Conservation (phyloP, 2,888 invertebrate species). For the Drosophila mettleri region DNA sequence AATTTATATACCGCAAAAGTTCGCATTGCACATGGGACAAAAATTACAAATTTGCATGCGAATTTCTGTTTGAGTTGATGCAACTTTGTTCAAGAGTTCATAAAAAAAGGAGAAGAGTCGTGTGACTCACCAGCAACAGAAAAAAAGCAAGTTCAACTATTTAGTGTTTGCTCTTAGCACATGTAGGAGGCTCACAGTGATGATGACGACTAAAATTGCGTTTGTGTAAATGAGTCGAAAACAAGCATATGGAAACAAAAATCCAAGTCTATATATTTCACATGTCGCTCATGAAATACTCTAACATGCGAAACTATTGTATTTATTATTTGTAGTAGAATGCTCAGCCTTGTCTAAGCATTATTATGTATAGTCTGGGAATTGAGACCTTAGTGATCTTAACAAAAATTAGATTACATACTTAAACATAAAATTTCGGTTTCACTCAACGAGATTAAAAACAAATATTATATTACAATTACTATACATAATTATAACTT, state of each 20-base stretch:
- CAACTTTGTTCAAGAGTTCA: constrained; percentile 59
- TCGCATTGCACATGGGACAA: constrained; percentile 57
- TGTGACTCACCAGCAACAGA: constrained; percentile 44
- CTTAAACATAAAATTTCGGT: too few relatives aligned
- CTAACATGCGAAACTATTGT: not conserved
- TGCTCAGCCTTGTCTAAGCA: too few relatives aligned
- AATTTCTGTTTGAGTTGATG: constrained; percentile 73
- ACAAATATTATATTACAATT: too few relatives aligned
- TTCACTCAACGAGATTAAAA: too few relatives aligned
- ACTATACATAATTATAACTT: too few relatives aligned
- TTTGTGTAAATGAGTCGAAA: constrained; percentile 67
- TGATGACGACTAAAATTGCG: constrained; percentile 48
- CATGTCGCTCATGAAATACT: not conserved
- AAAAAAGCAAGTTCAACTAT: constrained; percentile 49
- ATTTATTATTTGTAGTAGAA: too few relatives aligned
- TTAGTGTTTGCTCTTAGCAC: constrained; percentile 26
- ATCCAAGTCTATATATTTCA: not conserved
- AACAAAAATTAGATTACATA: too few relatives aligned
- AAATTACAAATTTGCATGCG: constrained; percentile 66
- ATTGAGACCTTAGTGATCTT: too few relatives aligned
- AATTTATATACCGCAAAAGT: constrained; percentile 61
- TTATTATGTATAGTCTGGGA: too few relatives aligned
- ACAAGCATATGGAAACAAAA: constrained; percentile 22
- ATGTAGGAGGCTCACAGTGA: constrained; percentile 22
- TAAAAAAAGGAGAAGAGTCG: constrained; percentile 26